phyloP scores from a whole-genome alignment of 1,140 invertebrate genomes.

The Drosophila burlai region DNA sequence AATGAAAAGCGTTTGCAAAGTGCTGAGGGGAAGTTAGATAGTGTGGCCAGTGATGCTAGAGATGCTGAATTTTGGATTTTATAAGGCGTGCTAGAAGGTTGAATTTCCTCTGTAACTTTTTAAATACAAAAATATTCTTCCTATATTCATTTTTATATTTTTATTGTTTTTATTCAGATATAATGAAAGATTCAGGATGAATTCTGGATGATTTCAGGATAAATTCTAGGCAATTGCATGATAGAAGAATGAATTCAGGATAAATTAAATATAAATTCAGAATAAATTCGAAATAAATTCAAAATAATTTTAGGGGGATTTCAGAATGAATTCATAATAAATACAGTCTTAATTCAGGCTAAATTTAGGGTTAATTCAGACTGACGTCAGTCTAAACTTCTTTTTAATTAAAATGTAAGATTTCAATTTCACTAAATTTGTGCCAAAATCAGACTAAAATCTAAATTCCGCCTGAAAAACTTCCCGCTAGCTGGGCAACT shows the following conservation, averaged over 20 bases:
- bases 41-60: slow-evolving; percentile 34
- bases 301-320: too few species aligned
- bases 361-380: not conserved
- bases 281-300: too few species aligned
- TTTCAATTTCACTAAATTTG: too few species aligned
- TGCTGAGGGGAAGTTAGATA: slow-evolving; percentile 17
- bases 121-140: not conserved
- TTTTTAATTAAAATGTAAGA: too few species aligned
- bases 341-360: not conserved
- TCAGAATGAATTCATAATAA: not conserved
- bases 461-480: not conserved
- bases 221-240: too few species aligned
- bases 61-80: not conserved
- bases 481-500: not conserved
- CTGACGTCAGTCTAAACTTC: too few species aligned
- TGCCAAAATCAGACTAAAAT: not conserved
- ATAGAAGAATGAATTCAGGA: not conserved
- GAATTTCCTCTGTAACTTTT: too few species aligned
- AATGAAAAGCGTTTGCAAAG: slow-evolving; percentile 63
- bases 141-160: too few species aligned
- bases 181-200: too few species aligned
- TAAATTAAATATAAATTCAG: not conserved
- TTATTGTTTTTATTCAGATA: too few species aligned
- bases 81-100: not conserved
- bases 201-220: not conserved